Evolutionary conservation across 2,888 invertebrate genomes (phyloP), one percentile per base, ranked within the genome.

Genomic region (Dryococelus australis): DNA sequence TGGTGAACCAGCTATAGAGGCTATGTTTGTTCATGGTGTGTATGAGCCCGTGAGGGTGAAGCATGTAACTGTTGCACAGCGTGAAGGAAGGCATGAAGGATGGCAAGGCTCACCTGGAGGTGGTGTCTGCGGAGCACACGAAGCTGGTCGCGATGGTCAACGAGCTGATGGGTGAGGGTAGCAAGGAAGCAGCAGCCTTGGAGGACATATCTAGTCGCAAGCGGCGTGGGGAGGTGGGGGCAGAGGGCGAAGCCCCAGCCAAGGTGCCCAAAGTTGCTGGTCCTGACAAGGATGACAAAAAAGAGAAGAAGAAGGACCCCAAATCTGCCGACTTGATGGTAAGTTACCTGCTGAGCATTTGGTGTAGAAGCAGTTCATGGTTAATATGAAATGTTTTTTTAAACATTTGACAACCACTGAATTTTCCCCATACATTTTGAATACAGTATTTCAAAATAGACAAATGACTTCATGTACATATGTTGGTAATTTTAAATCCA

Each of bases 261-360:
- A 94, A 94, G 91, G 90, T 93, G n/a, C 90, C 93, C 0, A 94
- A 94, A 90, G 91, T 92, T 88, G 89, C 92, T 1, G 90, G 92
- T 83, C 93, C 90, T 65, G 91, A 91, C 78, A 93, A 94, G 88
- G 95, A 95, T 78, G 95, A 95, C 90, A 95, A 95, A 90, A 92
- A 93, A 65, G 93, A 92, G 20, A 94, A 94, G 51, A 93, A 93
- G 90, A 93, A 93, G 90, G 93, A 93, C 90, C 92, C 92, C 10
- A 93, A 93, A 90, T 93, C 95, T 0, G 94, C 95, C 0, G 96
- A 96, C 91, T 95, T 96, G 88, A 95, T 96, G 94, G 96, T 96
- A 93, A 92, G 47, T 47, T 47, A 47, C 2, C 47, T 47, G 47
- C 47, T 16, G 2, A 47, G 47, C 47, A 35, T 35, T 35, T 35